A percentile compares a stretch with the other conserved stretches of the same genome.
These are phyloP conservation scores for Lamellibrachia luymesi DNA, from an alignment of 1,140 invertebrate species.

Conservation along the genomic window DNA sequence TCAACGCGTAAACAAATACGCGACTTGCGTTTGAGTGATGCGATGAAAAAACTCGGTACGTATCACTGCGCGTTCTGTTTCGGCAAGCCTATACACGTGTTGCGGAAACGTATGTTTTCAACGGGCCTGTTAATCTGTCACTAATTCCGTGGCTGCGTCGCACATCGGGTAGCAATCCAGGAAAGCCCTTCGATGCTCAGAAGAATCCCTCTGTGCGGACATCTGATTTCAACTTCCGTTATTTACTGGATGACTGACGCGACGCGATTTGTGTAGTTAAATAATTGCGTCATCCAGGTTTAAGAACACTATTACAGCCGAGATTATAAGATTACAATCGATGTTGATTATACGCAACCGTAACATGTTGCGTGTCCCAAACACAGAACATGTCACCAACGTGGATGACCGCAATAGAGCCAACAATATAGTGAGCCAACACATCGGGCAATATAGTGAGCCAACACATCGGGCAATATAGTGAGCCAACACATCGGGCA, in stretches of 20 bases:
- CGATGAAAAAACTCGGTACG: background rate
- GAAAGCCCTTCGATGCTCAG: background rate
- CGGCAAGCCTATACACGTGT: background rate
- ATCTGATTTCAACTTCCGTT: background rate
- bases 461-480: too few species aligned
- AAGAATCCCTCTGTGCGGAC: background rate
- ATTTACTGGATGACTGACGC: background rate
- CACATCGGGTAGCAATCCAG: background rate
- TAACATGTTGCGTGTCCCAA: too few species aligned
- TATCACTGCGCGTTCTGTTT: background rate
- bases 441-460: too few species aligned
- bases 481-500: too few species aligned
- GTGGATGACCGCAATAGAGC: too few species aligned
- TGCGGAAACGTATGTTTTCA: background rate
- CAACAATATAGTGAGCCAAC: too few species aligned
- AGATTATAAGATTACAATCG: too few species aligned
- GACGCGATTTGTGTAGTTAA: background rate
- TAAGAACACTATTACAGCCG: background rate
- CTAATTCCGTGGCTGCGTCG: background rate
- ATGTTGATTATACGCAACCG: too few species aligned
- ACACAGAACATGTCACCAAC: too few species aligned
- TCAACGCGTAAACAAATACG: background rate
- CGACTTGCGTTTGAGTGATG: background rate
- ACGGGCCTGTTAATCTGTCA: background rate
- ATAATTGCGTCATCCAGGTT: background rate